Percentiles rank a stretch among this genome's conserved stretches.
These are phyloP conservation scores for Bombus vancouverensis DNA, from an alignment of 1,140 invertebrate genomes.

Conservation along the genomic window DNA sequence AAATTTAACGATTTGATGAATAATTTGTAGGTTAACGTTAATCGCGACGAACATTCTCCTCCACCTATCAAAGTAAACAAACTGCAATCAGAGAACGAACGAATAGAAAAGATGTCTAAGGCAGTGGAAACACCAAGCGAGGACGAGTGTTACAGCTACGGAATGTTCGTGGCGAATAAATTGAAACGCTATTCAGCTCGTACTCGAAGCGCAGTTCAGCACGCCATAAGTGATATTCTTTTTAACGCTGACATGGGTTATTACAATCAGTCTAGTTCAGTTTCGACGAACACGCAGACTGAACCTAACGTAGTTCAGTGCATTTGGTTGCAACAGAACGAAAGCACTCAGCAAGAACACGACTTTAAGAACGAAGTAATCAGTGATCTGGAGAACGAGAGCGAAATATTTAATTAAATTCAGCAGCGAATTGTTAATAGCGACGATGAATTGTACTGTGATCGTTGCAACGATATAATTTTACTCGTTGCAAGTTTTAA, in stretches of 20 bases:
- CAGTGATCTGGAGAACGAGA: neutral
- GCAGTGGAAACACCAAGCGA: too few relatives aligned
- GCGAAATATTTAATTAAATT: neutral
- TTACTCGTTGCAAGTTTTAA: neutral
- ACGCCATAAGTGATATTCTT: constrained; percentile 13
- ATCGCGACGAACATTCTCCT: neutral
- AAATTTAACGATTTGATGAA: neutral
- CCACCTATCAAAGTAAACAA: neutral
- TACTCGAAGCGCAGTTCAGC: neutral
- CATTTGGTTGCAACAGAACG: neutral
- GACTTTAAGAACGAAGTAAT: neutral
- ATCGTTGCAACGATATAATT: neutral
- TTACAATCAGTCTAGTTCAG: neutral
- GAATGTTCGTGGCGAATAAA: neutral
- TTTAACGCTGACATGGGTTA: constrained; percentile 1
- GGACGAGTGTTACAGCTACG: neutral
- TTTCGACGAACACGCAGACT: neutral
- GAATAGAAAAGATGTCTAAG: neutral
- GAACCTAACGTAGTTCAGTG: neutral
- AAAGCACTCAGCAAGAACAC: too few relatives aligned
- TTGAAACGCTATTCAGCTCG: neutral
- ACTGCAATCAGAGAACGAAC: too few relatives aligned
- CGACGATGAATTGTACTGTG: neutral
- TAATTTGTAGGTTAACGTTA: neutral
- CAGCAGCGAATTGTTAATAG: neutral